These are phyloP conservation scores for Ophraella communa DNA, from an alignment of 2,888 invertebrate genomes.

Conservation along the genomic window DNA sequence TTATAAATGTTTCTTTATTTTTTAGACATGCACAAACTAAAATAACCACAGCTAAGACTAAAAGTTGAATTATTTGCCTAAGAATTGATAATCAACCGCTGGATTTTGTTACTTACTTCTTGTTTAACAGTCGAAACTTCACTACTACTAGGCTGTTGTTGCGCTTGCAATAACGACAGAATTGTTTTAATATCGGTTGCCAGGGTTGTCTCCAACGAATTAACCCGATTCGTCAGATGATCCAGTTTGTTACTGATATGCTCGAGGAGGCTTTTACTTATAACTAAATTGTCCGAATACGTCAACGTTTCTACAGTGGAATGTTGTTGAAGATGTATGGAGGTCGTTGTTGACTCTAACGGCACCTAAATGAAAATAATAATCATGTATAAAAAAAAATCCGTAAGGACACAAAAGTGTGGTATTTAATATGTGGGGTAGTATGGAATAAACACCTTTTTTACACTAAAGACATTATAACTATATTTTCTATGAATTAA, in stretches of 20 bases:
- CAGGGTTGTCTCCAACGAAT: slow-evolving; percentile 75
- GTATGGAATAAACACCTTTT: too few species aligned
- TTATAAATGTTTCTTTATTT: too few species aligned
- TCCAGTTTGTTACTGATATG: slow-evolving; percentile 71
- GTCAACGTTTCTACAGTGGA: slow-evolving; percentile 51
- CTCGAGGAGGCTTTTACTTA: slow-evolving; percentile 59
- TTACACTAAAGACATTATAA: too few species aligned
- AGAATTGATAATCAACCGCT: too few species aligned
- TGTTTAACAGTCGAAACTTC: slow-evolving; percentile 38
- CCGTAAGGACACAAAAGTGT: too few species aligned
- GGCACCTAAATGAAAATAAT: slow-evolving; percentile 31
- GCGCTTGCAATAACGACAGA: slow-evolving; percentile 58
- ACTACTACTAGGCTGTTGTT: slow-evolving; percentile 31
- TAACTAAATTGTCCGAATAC: slow-evolving; percentile 56
- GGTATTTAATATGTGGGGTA: too few species aligned
- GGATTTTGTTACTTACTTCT: slow-evolving; percentile 36
- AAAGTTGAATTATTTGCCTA: too few species aligned
- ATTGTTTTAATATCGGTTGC: slow-evolving; percentile 78
- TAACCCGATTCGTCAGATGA: slow-evolving; percentile 72
- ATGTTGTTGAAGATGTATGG: slow-evolving; percentile 50
- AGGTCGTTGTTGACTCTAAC: slow-evolving; percentile 33
- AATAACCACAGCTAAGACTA: too few species aligned
- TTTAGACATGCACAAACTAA: too few species aligned
- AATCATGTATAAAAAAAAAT: too few species aligned
- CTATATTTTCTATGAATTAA: too few species aligned